Conservation (phyloP, 2,888 invertebrate genomes). For the Tetragonula carbonaria region DNA sequence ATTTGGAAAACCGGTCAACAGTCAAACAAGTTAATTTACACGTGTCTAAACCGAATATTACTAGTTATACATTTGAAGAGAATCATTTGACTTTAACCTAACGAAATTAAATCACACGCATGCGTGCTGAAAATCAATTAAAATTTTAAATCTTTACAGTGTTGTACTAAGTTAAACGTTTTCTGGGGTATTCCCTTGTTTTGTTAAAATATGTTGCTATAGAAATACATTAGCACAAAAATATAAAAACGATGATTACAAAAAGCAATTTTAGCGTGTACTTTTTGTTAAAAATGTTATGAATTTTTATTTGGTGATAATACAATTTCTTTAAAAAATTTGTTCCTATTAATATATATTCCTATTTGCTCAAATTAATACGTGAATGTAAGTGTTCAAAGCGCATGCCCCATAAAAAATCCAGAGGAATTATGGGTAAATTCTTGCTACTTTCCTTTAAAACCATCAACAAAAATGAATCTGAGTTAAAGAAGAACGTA, state of each 20-base stretch:
- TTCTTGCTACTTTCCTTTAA: constrained; percentile 45
- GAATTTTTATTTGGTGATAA: neutral
- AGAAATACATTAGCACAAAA: neutral
- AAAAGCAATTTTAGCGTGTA: too few species aligned
- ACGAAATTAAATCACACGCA: constrained; percentile 4
- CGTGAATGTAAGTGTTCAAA: neutral
- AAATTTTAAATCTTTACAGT: neutral
- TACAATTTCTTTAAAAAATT: neutral
- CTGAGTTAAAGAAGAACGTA: neutral
- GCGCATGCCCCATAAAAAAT: neutral
- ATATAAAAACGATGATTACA: neutral
- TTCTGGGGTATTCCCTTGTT: too few species aligned
- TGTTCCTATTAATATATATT: too few species aligned
- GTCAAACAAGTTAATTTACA: neutral
- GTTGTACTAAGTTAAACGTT: neutral
- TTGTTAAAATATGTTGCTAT: neutral
- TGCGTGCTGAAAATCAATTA: neutral
- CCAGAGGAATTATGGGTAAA: constrained; percentile 51
- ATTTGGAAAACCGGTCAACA: neutral
- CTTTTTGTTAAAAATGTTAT: neutral
- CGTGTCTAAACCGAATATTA: neutral
- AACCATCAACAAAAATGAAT: neutral
- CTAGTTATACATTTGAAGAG: neutral
- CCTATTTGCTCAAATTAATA: neutral
- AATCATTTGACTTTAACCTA: neutral